Percentiles rank a stretch among this genome's conserved stretches.
These are phyloP conservation scores for Lytechinus pictus DNA, from an alignment of 35 echinoderm and acorn worm species.

Conservation along the genomic window DNA sequence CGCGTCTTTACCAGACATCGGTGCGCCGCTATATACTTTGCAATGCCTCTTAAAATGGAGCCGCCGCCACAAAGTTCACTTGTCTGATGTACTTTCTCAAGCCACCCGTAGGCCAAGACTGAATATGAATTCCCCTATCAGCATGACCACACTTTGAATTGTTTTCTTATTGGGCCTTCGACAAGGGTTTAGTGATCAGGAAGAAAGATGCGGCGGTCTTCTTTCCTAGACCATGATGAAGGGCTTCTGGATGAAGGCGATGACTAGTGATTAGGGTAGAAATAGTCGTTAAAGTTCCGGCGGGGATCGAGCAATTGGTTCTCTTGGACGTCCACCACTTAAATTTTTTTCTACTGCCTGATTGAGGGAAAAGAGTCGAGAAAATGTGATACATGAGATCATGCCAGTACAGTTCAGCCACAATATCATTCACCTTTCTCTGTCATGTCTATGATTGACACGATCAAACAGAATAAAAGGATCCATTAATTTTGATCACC, in stretches of 20 bases:
- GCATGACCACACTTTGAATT: constrained; percentile 18
- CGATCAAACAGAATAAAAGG: too few relatives aligned
- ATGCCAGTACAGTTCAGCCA: too few relatives aligned
- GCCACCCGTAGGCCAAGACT: background rate
- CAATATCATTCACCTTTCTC: too few relatives aligned
- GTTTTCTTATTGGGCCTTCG: background rate
- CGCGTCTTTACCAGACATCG: background rate
- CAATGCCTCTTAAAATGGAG: background rate
- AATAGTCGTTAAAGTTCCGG: background rate
- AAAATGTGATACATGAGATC: too few relatives aligned
- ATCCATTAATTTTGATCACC: too few relatives aligned
- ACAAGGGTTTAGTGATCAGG: background rate
- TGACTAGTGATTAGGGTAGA: background rate
- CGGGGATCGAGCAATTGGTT: too few relatives aligned
- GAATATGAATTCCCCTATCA: constrained; percentile 18
- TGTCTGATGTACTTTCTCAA: background rate
- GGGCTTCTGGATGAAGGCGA: background rate
- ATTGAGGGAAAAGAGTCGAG: too few relatives aligned
- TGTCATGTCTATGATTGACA: too few relatives aligned
- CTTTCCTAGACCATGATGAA: background rate
- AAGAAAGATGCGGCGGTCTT: background rate
- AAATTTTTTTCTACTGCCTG: too few relatives aligned
- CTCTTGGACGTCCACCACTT: too few relatives aligned
- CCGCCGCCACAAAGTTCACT: background rate
- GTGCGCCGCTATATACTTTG: background rate